Evolutionary conservation across 1,140 invertebrate genomes (phyloP).

Genomic region (Drosophila eugracilis): DNA sequence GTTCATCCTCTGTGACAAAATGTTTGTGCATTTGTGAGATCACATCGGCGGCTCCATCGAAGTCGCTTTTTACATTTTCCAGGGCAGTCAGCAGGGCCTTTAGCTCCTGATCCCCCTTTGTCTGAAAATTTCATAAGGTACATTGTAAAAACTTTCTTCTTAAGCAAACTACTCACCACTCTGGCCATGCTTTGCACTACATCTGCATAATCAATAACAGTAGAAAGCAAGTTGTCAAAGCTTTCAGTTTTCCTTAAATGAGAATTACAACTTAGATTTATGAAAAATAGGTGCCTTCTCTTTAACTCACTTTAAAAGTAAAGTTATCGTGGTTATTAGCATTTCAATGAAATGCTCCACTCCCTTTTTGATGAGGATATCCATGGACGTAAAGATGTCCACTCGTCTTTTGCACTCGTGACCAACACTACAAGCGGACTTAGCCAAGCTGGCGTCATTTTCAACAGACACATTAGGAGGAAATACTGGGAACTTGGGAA

Average conservation of each 20-base stretch:
- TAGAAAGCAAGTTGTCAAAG: constrained; percentile 74
- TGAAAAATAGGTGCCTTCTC: fast-evolving
- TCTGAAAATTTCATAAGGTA: constrained; percentile 33
- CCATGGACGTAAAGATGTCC: constrained; percentile 87
- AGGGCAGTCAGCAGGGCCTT: constrained; percentile 56
- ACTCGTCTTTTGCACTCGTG: constrained; percentile 93
- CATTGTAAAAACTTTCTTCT: neutral
- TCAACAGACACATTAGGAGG: constrained; percentile 92
- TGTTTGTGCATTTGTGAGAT: constrained; percentile 80
- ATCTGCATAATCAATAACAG: constrained; percentile 78
- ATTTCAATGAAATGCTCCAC: constrained; percentile 88
- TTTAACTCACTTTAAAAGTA: constrained; percentile 65
- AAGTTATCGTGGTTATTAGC: constrained; percentile 85
- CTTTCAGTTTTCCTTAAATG: constrained; percentile 73
- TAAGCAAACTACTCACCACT: constrained; percentile 35
- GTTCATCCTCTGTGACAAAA: constrained; percentile 75
- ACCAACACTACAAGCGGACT: constrained; percentile 94
- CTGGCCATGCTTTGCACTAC: constrained; percentile 66
- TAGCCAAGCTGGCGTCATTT: constrained; percentile 94
- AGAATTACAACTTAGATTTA: neutral
- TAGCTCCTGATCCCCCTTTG: constrained; percentile 69
- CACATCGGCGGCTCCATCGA: constrained; percentile 77
- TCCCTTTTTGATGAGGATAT: constrained; percentile 88
- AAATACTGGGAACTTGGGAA: constrained; percentile 94
- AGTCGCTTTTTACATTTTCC: constrained; percentile 69